Evolutionary conservation across 2,113 vertebrate species (phyloP).

Genomic region (Dolichallabes microphthalmus): DNA sequence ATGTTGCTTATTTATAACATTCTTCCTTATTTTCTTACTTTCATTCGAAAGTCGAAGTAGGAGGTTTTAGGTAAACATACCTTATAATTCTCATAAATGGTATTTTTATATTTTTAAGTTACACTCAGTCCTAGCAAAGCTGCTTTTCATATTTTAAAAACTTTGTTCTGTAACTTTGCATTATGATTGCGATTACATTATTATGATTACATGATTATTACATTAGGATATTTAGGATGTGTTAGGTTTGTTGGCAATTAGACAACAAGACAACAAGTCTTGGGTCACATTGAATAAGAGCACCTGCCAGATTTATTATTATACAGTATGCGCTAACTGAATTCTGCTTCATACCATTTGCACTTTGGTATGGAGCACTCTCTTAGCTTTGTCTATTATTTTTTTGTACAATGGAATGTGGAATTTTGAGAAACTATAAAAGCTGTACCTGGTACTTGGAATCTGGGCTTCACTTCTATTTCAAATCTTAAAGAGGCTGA

Average conservation of each 20-base stretch:
- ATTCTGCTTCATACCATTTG: not conserved
- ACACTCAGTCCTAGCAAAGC: not conserved
- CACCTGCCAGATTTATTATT: not conserved
- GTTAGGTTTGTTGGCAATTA: not conserved
- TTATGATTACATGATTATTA: no score
- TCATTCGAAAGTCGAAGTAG: slow-evolving; percentile 45
- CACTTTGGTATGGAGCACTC: not conserved
- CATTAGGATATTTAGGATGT: not conserved
- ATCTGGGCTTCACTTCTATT: slow-evolving; percentile 56
- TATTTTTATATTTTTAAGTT: no score
- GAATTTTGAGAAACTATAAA: not conserved
- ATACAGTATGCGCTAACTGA: not conserved
- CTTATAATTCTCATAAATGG: no score
- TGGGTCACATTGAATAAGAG: not conserved
- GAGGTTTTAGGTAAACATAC: slow-evolving; percentile 5
- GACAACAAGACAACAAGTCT: not conserved
- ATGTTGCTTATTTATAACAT: slow-evolving; percentile 42
- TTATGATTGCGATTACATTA: no score
- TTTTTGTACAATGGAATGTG: not conserved
- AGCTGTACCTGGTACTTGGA: slow-evolving; percentile 51
- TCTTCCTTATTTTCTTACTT: slow-evolving; percentile 50
- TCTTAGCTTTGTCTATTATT: not conserved
- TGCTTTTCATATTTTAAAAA: not conserved
- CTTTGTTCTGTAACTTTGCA: no score
- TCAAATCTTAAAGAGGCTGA: slow-evolving; percentile 53